phyloP scores from a whole-genome alignment of 2,888 invertebrate genomes.

The Drosophila fulvimacula region DNA sequence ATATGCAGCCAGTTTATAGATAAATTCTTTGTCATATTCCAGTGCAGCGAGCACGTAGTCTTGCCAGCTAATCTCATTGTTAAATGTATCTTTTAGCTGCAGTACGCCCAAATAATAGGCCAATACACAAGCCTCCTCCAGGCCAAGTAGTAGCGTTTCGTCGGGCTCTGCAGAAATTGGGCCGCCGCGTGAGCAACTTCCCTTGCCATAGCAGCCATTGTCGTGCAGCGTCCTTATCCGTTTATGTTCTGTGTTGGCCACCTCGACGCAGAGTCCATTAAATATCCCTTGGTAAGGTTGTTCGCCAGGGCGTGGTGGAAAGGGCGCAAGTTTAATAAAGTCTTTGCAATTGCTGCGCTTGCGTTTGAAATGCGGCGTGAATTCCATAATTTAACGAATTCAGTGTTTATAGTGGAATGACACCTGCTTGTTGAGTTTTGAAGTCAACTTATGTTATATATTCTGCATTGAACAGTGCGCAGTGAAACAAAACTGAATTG shows the following conservation, averaged over 20 bases:
- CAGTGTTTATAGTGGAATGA: conserved; percentile 27
- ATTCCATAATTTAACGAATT: conserved; percentile 47
- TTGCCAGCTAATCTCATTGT: conserved; percentile 85
- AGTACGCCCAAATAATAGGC: conserved; percentile 89
- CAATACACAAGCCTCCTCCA: conserved; percentile 92
- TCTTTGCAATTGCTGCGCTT: conserved; percentile 40
- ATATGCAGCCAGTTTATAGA: conserved; percentile 91
- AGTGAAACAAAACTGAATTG: background rate
- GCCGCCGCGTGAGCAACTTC: conserved; percentile 87
- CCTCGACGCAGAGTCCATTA: conserved; percentile 89
- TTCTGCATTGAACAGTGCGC: background rate
- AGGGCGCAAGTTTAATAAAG: conserved; percentile 24
- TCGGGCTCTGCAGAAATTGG: conserved; percentile 49
- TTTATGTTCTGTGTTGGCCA: conserved; percentile 86
- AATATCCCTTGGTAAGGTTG: conserved; percentile 85
- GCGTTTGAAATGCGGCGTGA: conserved; percentile 58
- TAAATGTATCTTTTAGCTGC: conserved; percentile 86
- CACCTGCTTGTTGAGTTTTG: background rate
- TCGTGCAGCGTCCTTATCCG: conserved; percentile 87
- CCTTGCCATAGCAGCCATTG: conserved; percentile 92
- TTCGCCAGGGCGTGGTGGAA: conserved; percentile 34
- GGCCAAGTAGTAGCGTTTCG: conserved; percentile 89
- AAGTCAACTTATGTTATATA: background rate
- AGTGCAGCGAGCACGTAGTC: conserved; percentile 87
- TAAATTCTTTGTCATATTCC: conserved; percentile 87